A percentile compares a stretch with the other conserved stretches of the same genome.
These are phyloP conservation scores for Drosophila mimetica DNA, from an alignment of 2,888 invertebrate genomes.

Conservation along the genomic window DNA sequence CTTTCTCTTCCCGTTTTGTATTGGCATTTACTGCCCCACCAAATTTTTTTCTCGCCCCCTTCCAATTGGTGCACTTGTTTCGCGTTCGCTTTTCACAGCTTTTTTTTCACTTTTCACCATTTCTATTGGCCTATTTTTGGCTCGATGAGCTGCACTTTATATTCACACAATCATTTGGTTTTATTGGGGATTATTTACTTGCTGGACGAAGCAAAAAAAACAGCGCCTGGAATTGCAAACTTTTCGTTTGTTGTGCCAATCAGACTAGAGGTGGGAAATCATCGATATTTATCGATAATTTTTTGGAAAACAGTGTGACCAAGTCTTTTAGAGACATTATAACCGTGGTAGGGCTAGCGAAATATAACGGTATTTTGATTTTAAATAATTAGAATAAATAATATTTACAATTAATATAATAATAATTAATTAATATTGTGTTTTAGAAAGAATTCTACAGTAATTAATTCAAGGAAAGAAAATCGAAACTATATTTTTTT, in stretches of 20 bases:
- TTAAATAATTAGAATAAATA: not conserved
- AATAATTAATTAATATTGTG: no score
- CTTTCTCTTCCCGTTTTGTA: constrained; percentile 49
- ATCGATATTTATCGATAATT: no score
- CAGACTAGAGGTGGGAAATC: no score
- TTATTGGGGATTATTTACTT: constrained; percentile 48
- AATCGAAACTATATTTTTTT: no score
- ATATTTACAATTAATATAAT: not conserved
- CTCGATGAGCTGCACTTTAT: no score
- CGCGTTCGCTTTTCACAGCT: constrained; percentile 8
- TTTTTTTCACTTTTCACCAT: constrained; percentile 10
- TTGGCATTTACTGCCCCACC: constrained; percentile 57
- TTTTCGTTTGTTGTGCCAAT: constrained; percentile 73
- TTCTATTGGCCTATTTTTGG: not conserved
- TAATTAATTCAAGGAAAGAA: no score
- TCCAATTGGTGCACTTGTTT: constrained; percentile 61
- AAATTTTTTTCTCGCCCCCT: constrained; percentile 15
- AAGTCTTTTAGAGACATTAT: not conserved
- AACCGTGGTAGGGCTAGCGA: not conserved
- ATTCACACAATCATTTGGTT: not conserved
- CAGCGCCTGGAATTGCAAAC: constrained; percentile 59
- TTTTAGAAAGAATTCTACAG: no score
- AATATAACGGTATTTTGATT: not conserved
- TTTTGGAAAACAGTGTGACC: constrained; percentile 9
- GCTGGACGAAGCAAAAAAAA: constrained; percentile 52